Base-by-base conservation (phyloP, 2,797 vertebrate genomes). In the Poeciliopsis infans region DNA sequence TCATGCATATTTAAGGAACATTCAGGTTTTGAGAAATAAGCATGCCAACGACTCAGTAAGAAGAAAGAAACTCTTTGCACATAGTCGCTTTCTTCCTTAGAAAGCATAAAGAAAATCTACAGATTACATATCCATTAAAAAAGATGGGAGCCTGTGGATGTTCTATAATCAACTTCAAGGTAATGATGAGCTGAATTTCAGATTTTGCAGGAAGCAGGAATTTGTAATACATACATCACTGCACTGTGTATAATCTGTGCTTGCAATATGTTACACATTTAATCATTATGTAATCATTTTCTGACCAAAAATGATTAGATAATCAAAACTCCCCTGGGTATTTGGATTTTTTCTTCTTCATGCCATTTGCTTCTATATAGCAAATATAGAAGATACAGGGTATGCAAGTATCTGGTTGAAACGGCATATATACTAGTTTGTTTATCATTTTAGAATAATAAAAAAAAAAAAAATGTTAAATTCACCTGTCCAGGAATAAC, bases 401-500 rank as follows among this genome's bases (percentile, higher is more conserved):
- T 16, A 18, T 16, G 5, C 12, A 61, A 31, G 13, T 6, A 16
- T 61, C 16, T 68, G 10, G 36, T 25, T 41, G 0, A 39, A 66
- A 66, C 33, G 23, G 16, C 8, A 41, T 41, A 25, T 68, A 68
- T 25, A 20, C 57, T 20, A 4, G 0, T 66, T 23, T 23, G 20
- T 41, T 68, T 25, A 2, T 68, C 2, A 41, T 25, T 23, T 68
- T 25, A 25, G 11, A 68, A 7, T 12, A 16, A 31, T 1, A 31
- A 31, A 31, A 28, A 45, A 6, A 79, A 45, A 78, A 45, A 36
- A 41, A 41, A 1, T 72, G 8, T 25, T 76, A 78, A 76, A 89
- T 87, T 96, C 93, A 96, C 96, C 96, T 96, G 96, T 95, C 96
- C 96, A 89, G 96, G 96, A 88, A 96, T 96, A 79, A 96, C 95